Conservation (phyloP, 2,888 invertebrate genomes). For the Fragum fragum region DNA sequence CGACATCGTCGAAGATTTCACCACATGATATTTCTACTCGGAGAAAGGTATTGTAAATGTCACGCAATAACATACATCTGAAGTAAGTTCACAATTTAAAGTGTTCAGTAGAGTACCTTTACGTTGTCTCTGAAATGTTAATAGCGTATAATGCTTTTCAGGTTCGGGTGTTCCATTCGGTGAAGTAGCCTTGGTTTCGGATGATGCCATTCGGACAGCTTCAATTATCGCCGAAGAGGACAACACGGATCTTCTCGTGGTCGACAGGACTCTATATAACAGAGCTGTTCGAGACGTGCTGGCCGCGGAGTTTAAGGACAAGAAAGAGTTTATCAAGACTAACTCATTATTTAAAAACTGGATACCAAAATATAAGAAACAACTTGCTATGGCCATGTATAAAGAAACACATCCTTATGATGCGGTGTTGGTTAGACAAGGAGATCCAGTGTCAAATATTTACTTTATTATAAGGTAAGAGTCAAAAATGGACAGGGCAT, state of each 20-base stretch:
- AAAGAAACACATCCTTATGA: slow-evolving; percentile 83
- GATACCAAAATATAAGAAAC: slow-evolving; percentile 85
- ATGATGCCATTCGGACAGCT: slow-evolving; percentile 85
- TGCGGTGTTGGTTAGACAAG: slow-evolving; percentile 81
- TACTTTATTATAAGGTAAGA: slow-evolving; percentile 85
- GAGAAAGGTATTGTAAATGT: too few relatives aligned
- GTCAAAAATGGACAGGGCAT: too few relatives aligned
- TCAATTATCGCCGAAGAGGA: slow-evolving; percentile 84
- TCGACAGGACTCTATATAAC: slow-evolving; percentile 84
- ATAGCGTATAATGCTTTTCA: too few relatives aligned
- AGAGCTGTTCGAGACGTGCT: slow-evolving; percentile 84
- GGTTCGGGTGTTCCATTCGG: slow-evolving; percentile 85
- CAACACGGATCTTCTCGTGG: slow-evolving; percentile 83
- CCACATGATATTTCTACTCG: too few relatives aligned
- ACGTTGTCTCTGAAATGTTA: too few relatives aligned
- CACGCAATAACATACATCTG: too few relatives aligned
- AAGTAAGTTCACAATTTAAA: too few relatives aligned
- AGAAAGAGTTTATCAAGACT: slow-evolving; percentile 82
- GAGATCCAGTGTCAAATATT: slow-evolving; percentile 81
- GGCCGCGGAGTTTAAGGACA: slow-evolving; percentile 85
- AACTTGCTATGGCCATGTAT: slow-evolving; percentile 86
- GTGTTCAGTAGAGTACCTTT: too few relatives aligned
- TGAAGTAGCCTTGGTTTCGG: slow-evolving; percentile 85
- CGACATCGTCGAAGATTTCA: too few relatives aligned
- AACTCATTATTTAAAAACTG: slow-evolving; percentile 83